Percentiles rank a stretch among this genome's conserved stretches.
phyloP scores from a whole-genome alignment of 2,113 vertebrate species.

The Irena cyanogastra region DNA sequence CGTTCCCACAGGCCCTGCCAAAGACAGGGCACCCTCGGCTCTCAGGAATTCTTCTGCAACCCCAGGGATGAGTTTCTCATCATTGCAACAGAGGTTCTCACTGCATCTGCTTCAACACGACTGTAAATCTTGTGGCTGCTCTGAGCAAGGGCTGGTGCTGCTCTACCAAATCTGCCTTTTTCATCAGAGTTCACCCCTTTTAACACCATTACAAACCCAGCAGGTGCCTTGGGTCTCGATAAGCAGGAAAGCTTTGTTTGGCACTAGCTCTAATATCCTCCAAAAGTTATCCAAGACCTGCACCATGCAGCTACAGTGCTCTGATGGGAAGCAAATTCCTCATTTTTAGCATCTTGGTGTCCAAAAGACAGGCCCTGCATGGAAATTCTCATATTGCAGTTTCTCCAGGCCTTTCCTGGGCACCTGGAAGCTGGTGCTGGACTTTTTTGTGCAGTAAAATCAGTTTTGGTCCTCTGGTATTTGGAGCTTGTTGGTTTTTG shows the following conservation, averaged over 20 bases:
- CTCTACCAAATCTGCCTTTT: background rate
- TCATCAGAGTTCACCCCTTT: background rate
- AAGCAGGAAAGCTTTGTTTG: background rate
- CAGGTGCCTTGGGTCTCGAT: background rate
- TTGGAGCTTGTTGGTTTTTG: background rate
- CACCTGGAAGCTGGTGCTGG: background rate
- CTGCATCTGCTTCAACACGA: rapidly evolving
- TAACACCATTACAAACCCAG: background rate
- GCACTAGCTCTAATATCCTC: background rate
- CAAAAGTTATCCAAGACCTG: background rate
- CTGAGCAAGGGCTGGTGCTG: background rate
- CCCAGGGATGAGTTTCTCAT: background rate
- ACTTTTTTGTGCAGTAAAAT: background rate
- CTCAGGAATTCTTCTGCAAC: background rate
- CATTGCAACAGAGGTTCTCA: rapidly evolving
- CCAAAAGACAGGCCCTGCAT: background rate
- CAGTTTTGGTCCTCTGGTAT: background rate
- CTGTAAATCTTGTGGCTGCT: background rate
- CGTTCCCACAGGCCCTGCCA: slow-evolving; percentile 41
- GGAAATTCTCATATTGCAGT: background rate
- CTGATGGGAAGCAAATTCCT: background rate
- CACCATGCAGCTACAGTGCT: background rate
- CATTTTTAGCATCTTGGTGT: background rate
- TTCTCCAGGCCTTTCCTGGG: background rate
- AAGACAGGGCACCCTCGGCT: background rate